Conservation (phyloP, 2,888 invertebrate genomes). For the Plagodis pulveraria region DNA sequence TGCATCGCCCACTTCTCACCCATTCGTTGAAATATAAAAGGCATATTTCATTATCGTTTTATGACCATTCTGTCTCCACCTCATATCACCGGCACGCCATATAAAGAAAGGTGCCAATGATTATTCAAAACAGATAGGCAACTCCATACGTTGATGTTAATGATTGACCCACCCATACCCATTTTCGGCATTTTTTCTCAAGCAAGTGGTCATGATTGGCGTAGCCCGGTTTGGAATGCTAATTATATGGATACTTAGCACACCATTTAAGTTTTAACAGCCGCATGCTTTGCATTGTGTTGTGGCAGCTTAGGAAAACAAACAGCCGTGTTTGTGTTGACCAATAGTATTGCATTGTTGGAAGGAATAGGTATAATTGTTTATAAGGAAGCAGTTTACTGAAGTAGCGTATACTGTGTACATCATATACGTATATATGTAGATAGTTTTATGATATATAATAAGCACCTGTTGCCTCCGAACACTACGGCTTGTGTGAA, state of each 20-base stretch:
- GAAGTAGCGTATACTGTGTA: too few species aligned
- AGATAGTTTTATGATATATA: too few species aligned
- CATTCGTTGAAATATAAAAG: conserved; percentile 60
- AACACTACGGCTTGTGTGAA: too few species aligned
- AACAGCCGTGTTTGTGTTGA: conserved; percentile 15
- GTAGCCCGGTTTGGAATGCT: conserved; percentile 47
- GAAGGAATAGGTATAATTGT: neutral
- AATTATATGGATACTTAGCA: conserved; percentile 62
- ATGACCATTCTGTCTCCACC: conserved; percentile 43
- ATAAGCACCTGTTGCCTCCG: too few species aligned
- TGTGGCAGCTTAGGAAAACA: conserved; percentile 42
- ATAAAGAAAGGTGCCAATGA: conserved; percentile 43
- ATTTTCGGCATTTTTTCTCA: conserved; percentile 51
- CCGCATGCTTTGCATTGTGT: conserved; percentile 32
- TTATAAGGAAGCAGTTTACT: too few species aligned
- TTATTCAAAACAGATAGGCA: conserved; percentile 23
- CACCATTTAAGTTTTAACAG: conserved; percentile 55
- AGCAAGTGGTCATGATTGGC: conserved; percentile 52
- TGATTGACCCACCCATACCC: conserved; percentile 62
- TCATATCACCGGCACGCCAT: conserved; percentile 45
- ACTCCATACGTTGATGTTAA: conserved; percentile 27
- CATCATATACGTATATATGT: too few species aligned
- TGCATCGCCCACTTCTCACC: conserved; percentile 44
- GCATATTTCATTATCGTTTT: conserved; percentile 56
- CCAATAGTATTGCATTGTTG: conserved; percentile 21